A percentile compares a stretch with the other conserved stretches of the same genome.
Conservation (phyloP, 1,140 invertebrate species). For the Proctacanthus coquilletti region DNA sequence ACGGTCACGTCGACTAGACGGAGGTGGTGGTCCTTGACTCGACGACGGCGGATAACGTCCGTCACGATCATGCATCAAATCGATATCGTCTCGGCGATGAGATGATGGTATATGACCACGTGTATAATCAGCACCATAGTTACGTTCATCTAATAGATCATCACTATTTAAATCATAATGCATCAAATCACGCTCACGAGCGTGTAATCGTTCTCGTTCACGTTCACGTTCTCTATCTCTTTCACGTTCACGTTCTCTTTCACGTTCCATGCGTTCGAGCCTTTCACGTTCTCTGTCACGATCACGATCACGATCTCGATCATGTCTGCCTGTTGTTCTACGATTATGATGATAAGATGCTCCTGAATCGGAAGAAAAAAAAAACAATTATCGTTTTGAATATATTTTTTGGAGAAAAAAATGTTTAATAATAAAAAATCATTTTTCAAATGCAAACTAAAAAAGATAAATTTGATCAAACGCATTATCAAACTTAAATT, state of each 20-base stretch:
- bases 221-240: constrained; percentile 8
- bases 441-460: too few species aligned
- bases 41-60: constrained; percentile 5
- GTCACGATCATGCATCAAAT: constrained; percentile 17
- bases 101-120: not conserved
- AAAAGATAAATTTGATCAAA: too few species aligned
- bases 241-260: not conserved
- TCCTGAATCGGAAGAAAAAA: constrained; percentile 18
- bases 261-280: constrained; percentile 4
- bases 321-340: constrained; percentile 18
- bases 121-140: constrained; percentile 21
- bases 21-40: constrained; percentile 10
- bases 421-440: too few species aligned
- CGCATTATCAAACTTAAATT: too few species aligned
- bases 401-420: not conserved
- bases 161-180: constrained; percentile 29
- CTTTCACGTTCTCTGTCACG: constrained; percentile 16
- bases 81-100: constrained; percentile 20
- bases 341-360: constrained; percentile 25
- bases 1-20: constrained; percentile 12
- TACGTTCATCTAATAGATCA: constrained; percentile 23
- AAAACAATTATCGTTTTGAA: constrained; percentile 3
- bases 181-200: constrained; percentile 25
- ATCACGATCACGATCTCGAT: constrained; percentile 15
- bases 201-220: constrained; percentile 20